Percentiles rank a stretch among this genome's conserved stretches.
Conservation (phyloP, 1,140 invertebrate species). For the Nasonia giraulti region DNA sequence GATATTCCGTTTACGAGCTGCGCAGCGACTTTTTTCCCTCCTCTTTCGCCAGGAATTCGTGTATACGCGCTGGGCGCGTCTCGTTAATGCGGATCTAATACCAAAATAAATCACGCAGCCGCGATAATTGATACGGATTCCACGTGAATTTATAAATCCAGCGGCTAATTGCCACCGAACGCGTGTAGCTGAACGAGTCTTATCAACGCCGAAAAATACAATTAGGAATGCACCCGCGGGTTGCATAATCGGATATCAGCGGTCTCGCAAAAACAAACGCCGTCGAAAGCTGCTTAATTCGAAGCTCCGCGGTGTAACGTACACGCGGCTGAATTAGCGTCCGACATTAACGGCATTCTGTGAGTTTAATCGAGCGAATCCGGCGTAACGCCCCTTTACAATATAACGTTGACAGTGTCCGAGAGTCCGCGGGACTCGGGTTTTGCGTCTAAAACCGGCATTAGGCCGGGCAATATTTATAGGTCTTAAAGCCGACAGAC, state of each 20-base stretch:
- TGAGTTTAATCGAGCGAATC: conserved; percentile 36
- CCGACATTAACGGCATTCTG: conserved; percentile 34
- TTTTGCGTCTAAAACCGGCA: conserved; percentile 33
- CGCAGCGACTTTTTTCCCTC: neutral
- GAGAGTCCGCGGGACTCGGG: neutral
- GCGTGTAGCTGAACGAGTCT: neutral
- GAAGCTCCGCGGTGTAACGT: neutral
- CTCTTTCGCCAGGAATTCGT: neutral
- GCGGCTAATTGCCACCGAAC: neutral
- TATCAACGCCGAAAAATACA: neutral
- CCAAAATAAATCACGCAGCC: neutral
- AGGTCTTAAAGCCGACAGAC: conserved; percentile 25
- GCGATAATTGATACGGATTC: too few relatives aligned
- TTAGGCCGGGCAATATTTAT: conserved; percentile 37
- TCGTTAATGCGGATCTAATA: neutral
- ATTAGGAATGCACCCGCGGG: neutral
- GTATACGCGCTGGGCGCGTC: neutral
- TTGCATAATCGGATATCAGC: conserved; percentile 4
- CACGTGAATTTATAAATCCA: neutral
- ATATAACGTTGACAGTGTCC: neutral
- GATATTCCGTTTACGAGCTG: conserved; percentile 1
- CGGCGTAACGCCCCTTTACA: conserved; percentile 16
- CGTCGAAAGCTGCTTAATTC: neutral
- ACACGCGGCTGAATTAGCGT: neutral
- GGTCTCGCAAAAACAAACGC: neutral